Evolutionary conservation across 2,113 vertebrate species (phyloP).

Genomic region (Pelmatolapia mariae): DNA sequence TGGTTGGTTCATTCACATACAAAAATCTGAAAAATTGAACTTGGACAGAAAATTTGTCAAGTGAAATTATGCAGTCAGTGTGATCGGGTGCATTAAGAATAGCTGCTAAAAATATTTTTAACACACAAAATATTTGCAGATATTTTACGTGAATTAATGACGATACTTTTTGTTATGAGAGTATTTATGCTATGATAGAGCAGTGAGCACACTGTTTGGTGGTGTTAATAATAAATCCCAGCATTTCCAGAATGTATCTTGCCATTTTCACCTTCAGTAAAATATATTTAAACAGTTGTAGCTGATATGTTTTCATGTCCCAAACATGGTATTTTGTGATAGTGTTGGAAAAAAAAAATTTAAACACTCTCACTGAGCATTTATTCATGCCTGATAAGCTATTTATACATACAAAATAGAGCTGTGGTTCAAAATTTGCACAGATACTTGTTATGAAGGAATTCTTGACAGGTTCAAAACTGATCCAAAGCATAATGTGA

Average conservation of each 20-base stretch:
- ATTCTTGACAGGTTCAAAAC: neutral
- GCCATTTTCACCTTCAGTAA: neutral
- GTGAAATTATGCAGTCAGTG: neutral
- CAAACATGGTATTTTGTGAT: neutral
- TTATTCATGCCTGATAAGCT: neutral
- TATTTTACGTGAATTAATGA: neutral
- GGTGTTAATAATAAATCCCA: neutral
- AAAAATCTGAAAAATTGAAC: neutral
- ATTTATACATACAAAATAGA: neutral
- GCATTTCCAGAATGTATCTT: neutral
- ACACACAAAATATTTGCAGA: neutral
- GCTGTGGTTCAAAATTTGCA: neutral
- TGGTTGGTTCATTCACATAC: neutral
- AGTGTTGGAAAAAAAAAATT: fast-evolving
- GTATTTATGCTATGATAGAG: neutral
- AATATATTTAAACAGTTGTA: neutral
- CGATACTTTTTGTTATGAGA: neutral
- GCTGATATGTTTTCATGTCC: no score
- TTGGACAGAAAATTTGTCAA: neutral
- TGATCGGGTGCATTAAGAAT: neutral
- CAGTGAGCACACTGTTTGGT: neutral
- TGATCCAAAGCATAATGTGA: neutral
- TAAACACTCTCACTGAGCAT: neutral
- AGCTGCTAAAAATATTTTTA: neutral
- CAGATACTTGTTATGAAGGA: neutral